Conservation (phyloP, 2,797 vertebrate species). For the Hemibagrus guttatus region DNA sequence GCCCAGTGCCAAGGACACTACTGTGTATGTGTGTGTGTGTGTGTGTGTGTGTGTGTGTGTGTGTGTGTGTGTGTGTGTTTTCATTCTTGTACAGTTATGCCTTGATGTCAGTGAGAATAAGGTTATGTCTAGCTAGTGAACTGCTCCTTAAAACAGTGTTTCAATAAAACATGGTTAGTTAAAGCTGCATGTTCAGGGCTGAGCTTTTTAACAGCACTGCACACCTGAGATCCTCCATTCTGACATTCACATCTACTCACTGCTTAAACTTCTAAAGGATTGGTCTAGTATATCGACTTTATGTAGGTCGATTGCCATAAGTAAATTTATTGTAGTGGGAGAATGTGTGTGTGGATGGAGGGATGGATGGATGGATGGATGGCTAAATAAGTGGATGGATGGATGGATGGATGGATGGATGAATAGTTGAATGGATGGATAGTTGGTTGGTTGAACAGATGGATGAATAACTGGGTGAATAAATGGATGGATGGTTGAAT, state of each 20-base stretch:
- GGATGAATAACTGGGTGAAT: too few species aligned
- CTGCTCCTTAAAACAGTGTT: background rate
- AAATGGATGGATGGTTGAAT: too few species aligned
- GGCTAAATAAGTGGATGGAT: too few species aligned
- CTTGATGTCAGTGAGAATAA: background rate
- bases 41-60: constrained; percentile 17
- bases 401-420: too few species aligned
- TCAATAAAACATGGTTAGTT: background rate
- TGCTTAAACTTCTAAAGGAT: background rate
- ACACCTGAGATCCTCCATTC: background rate
- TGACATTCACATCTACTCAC: background rate
- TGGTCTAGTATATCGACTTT: background rate
- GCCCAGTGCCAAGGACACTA: constrained; percentile 51
- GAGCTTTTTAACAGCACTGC: background rate
- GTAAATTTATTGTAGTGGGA: too few species aligned
- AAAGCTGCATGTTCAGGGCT: background rate
- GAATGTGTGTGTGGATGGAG: too few species aligned
- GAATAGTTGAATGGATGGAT: too few species aligned
- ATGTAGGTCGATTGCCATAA: too few species aligned
- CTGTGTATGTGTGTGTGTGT: background rate
- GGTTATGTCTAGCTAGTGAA: background rate
- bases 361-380: too few species aligned
- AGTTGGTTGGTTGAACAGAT: too few species aligned
- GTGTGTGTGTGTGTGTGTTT: constrained; percentile 8
- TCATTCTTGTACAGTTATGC: background rate